phyloP scores from a whole-genome alignment of 1,140 invertebrate species.

The Neodiprion pinetum region DNA sequence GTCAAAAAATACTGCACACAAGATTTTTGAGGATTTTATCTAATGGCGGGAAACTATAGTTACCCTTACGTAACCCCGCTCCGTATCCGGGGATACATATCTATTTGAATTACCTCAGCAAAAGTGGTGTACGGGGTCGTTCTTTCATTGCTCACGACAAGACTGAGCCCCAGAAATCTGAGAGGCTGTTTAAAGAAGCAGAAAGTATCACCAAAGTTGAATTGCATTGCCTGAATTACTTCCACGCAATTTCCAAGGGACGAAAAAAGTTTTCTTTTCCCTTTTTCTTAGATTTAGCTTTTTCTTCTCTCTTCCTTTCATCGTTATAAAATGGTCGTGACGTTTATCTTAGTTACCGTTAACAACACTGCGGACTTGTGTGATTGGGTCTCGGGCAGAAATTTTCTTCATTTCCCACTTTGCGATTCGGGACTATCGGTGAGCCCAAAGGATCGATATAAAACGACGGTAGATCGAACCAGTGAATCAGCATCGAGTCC shows the following conservation, averaged over 20 bases:
- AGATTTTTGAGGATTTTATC: too few relatives aligned
- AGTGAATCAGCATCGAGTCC: neutral
- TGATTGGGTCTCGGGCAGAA: neutral
- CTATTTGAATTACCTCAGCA: neutral
- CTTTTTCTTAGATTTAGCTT: neutral
- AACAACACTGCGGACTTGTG: neutral
- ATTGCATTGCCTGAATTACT: constrained; percentile 14
- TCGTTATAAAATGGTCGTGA: neutral
- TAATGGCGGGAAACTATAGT: too few relatives aligned
- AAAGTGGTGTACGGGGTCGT: neutral
- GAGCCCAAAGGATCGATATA: too few relatives aligned
- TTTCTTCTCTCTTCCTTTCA: neutral
- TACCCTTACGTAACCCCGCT: too few relatives aligned
- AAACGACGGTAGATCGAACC: too few relatives aligned
- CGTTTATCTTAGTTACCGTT: neutral
- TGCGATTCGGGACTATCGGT: too few relatives aligned
- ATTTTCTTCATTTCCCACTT: too few relatives aligned
- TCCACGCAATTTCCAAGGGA: constrained; percentile 8
- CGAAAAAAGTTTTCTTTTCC: neutral
- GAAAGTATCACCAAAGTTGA: constrained; percentile 13
- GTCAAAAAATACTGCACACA: too few relatives aligned
- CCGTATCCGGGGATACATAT: too few relatives aligned
- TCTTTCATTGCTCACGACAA: neutral
- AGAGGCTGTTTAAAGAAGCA: constrained; percentile 2
- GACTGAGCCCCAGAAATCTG: neutral